Base-by-base conservation (phyloP, 2,888 invertebrate species). In the Diaprepes abbreviatus region DNA sequence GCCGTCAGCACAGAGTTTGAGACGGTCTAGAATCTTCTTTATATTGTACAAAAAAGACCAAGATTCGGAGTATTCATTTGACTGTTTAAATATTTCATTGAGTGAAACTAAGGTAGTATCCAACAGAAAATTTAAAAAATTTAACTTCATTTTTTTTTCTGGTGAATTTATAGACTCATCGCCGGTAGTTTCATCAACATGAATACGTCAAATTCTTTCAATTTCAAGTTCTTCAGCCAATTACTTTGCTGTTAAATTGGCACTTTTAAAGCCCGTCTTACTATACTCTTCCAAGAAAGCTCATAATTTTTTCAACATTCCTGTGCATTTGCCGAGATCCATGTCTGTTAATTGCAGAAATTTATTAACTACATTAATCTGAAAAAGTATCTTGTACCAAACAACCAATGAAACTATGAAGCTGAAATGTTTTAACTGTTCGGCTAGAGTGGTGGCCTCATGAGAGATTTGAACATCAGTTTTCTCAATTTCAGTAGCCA, bases 301-400 rank as follows among this genome's bases (percentile, higher is more conserved):
- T 45, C 64, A 72, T 70, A 58, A 71, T 70, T 72, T 69, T 14
- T 62, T 63, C 36, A 76, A 70, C 69, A 76, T 67, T 72, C 76
- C 71, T 70, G 70, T 65, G 48, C 67, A 69, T 71, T 74, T 63
- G 64, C 64, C 52, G 55, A 77, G 54, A 71, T 75, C 72, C 38
- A 74, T 67, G 33, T 73, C 55, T 71, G 35, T 43, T 45, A 68
- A 66, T 70, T 73, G 74, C 55, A 73, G 65, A 50, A 71, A 70
- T 75, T 75, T 77, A 71, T 73, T 75, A 28, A 74, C 69, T 33
- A 77, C 55, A 74, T 77, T 78, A 10, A 76, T 73, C 74, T 77
- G 74, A 35, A 79, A 74, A 66, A 77, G 77, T 73, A 80, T 76
- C 14, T 79, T n/a, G n/a, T n/a, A n/a, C n/a, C n/a, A n/a, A n/a